These are phyloP conservation scores for Diarsia mendica DNA, from an alignment of 2,888 invertebrate species.

Conservation along the genomic window DNA sequence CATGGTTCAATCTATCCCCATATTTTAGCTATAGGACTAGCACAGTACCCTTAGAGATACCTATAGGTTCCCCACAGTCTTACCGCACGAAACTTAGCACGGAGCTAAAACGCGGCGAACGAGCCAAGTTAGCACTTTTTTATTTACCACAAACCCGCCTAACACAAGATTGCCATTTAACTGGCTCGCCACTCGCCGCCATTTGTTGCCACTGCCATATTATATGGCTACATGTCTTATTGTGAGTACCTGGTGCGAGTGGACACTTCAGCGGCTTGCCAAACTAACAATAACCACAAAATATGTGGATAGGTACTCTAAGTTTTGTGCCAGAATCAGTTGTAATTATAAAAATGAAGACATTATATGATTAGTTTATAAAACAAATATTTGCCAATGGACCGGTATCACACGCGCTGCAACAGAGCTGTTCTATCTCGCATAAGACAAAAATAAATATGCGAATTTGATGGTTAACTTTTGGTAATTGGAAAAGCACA, in stretches of 20 bases:
- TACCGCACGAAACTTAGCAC: constrained; percentile 59
- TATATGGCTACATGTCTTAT: constrained; percentile 57
- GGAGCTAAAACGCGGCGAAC: constrained; percentile 36
- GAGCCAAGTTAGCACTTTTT: constrained; percentile 69
- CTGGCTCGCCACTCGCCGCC: constrained; percentile 74
- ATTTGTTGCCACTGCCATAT: constrained; percentile 62
- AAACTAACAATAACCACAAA: constrained; percentile 29
- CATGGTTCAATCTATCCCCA: background rate
- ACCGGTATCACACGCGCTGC: background rate
- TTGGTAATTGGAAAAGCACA: background rate
- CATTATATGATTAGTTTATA: background rate
- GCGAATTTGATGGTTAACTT: background rate
- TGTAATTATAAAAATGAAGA: background rate
- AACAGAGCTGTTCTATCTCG: background rate
- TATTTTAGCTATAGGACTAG: background rate
- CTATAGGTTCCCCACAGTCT: constrained; percentile 36
- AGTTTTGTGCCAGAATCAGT: background rate
- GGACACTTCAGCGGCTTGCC: constrained; percentile 29
- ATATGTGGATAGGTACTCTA: too few species aligned
- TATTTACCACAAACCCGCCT: constrained; percentile 62
- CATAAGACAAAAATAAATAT: background rate
- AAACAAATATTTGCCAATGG: background rate
- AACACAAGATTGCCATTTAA: constrained; percentile 82
- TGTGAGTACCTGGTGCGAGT: constrained; percentile 49
- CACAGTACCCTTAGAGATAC: constrained; percentile 19